phyloP scores from a whole-genome alignment of 2,797 vertebrate species.

The Sebastes umbrosus region DNA sequence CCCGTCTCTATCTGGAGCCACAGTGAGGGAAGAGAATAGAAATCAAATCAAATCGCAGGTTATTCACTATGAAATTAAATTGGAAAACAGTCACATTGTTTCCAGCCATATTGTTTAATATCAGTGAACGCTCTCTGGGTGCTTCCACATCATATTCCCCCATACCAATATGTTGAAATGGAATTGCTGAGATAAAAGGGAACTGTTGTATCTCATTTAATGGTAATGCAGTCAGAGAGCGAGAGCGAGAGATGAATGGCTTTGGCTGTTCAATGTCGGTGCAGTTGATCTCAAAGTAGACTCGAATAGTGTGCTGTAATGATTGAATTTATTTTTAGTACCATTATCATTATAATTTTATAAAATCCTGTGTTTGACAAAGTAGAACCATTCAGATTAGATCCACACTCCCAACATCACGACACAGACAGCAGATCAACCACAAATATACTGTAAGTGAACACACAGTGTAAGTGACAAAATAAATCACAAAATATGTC shows the following conservation, averaged over 20 bases:
- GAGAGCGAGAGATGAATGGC: constrained; percentile 44
- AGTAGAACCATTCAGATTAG: constrained; percentile 28
- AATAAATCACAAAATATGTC: neutral
- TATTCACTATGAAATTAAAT: constrained; percentile 84
- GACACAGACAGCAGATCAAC: constrained; percentile 6
- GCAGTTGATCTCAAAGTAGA: constrained; percentile 41
- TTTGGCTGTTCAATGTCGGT: constrained; percentile 43
- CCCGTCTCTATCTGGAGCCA: constrained; percentile 41
- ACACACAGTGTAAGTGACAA: neutral
- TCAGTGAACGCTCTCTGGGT: constrained; percentile 69
- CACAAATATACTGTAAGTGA: neutral
- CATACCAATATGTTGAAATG: constrained; percentile 74
- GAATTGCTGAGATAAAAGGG: constrained; percentile 79
- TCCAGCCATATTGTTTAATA: constrained; percentile 81
- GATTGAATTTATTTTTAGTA: constrained; percentile 58
- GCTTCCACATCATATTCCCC: constrained; percentile 71
- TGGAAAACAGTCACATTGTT: constrained; percentile 76
- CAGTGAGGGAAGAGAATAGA: constrained; percentile 53
- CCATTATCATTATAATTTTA: constrained; percentile 47
- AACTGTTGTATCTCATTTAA: constrained; percentile 72
- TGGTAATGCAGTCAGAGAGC: constrained; percentile 48
- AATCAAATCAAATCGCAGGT: constrained; percentile 79
- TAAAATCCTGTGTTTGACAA: constrained; percentile 50
- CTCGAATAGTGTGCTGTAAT: constrained; percentile 39
- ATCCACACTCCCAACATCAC: neutral